phyloP scores from a whole-genome alignment of 2,888 invertebrate species.

The Drosophila anomalata region DNA sequence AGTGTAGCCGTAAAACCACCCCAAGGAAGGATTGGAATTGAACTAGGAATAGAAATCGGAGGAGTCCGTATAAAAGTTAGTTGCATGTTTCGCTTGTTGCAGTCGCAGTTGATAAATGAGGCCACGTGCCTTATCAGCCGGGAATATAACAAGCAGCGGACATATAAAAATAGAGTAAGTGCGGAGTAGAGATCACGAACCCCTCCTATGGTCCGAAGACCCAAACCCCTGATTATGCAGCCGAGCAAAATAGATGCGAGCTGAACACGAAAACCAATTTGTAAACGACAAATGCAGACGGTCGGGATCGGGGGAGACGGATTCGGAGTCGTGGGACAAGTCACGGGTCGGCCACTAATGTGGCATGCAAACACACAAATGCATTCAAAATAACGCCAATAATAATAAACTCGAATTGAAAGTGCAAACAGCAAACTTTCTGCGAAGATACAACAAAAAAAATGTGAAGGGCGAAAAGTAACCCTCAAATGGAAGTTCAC shows the following conservation, averaged over 20 bases:
- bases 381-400: slow-evolving; percentile 61
- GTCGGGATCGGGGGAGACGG: neutral
- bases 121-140: slow-evolving; percentile 82
- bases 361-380: slow-evolving; percentile 62
- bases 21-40: slow-evolving; percentile 36
- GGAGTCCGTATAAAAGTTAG: slow-evolving; percentile 45
- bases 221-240: slow-evolving; percentile 68
- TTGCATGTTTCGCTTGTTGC: slow-evolving; percentile 64
- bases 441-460: slow-evolving; percentile 7
- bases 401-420: slow-evolving; percentile 65
- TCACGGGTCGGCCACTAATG: slow-evolving; percentile 61
- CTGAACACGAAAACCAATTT: slow-evolving; percentile 76
- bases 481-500: neutral
- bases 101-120: slow-evolving; percentile 79
- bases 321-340: slow-evolving; percentile 2
- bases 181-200: slow-evolving; percentile 49
- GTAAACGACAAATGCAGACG: slow-evolving; percentile 72
- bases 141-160: slow-evolving; percentile 63
- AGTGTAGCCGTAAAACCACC: slow-evolving; percentile 18
- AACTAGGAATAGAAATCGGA: slow-evolving; percentile 43
- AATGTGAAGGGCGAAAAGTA: neutral
- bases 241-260: slow-evolving; percentile 67
- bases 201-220: slow-evolving; percentile 8
- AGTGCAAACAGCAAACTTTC: slow-evolving; percentile 60
- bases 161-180: slow-evolving; percentile 39